A percentile compares a stretch with the other conserved stretches of the same genome.
These are phyloP conservation scores for Nesometra sesokonis DNA, from an alignment of 35 echinoderm and acorn worm species.

Conservation along the genomic window DNA sequence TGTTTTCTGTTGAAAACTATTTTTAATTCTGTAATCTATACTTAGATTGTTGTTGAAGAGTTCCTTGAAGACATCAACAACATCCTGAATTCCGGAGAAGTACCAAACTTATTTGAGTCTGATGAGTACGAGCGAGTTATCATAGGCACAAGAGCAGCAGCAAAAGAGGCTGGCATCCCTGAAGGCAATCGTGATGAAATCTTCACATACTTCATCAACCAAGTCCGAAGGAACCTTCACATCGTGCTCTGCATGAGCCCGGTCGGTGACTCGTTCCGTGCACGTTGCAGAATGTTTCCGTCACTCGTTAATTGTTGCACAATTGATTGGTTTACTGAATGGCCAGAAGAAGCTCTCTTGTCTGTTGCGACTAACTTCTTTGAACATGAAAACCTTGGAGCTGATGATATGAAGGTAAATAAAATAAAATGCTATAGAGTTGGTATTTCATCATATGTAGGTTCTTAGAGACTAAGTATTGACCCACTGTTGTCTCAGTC, in stretches of 20 bases:
- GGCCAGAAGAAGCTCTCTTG: slow-evolving; percentile 85
- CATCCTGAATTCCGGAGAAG: slow-evolving; percentile 93
- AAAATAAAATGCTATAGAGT: too few species aligned
- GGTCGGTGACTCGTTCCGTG: slow-evolving; percentile 74
- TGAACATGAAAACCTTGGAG: slow-evolving; percentile 68
- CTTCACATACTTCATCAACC: slow-evolving; percentile 92
- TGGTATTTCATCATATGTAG: too few species aligned
- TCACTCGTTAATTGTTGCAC: slow-evolving; percentile 96
- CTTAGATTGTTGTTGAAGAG: slow-evolving; percentile 89
- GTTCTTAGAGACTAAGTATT: too few species aligned
- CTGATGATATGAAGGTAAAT: slow-evolving; percentile 82
- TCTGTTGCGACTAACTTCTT: slow-evolving; percentile 88
- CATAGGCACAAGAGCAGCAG: slow-evolving; percentile 61
- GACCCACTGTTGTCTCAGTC: too few species aligned
- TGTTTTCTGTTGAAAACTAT: too few species aligned
- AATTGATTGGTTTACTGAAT: slow-evolving; percentile 97
- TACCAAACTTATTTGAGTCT: slow-evolving; percentile 83
- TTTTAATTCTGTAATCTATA: too few species aligned
- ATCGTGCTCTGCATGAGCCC: slow-evolving; percentile 99
- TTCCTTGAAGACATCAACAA: slow-evolving; percentile 99
- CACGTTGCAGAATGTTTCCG: slow-evolving; percentile 90
- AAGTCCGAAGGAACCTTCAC: slow-evolving; percentile 90
- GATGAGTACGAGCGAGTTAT: slow-evolving; percentile 90
- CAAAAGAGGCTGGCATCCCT: slow-evolving; percentile 75
- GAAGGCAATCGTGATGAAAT: slow-evolving; percentile 81